Evolutionary conservation across 2,113 vertebrate genomes (phyloP), one percentile per base, ranked within the genome.

Genomic region (Jaculus jaculus): DNA sequence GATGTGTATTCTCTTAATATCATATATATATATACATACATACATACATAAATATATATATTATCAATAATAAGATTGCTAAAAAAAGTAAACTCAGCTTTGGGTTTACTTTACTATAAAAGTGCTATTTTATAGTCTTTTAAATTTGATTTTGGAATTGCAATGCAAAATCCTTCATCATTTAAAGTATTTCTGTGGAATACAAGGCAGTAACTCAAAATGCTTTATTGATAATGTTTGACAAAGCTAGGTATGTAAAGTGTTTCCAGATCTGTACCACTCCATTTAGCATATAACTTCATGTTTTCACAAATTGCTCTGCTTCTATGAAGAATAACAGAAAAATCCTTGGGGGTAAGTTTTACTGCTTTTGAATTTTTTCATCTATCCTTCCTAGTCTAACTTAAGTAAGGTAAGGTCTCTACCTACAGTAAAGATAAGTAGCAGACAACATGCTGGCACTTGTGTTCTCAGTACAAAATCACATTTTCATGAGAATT

Each of bases 221-320:
- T 96, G 94, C 91, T 95, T 96, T 96, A 95, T 88, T 96, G 79
- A 88, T 94, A 90, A 79, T 66, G 8, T 82, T 58, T 82, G 85
- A 79, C 60, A 84, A 91, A 95, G 18, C 42, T 54, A 93, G 73
- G 74, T 78, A 84, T 72, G 69, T 87, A 90, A 94, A 96, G 60
- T 92, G 77, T 54, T 95, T 89, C 72, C 75, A 60, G 95, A 95
- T 95, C 72, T 84, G 24, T 20, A 79, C 42, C 73, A 87, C 89
- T 93, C 78, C 83, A 23, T 75, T 95, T 87, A 95, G 73, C 73
- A 80, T 17, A 30, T 87, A 84, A 84, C 74, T 95, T 95, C 87
- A 65, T 89, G 84, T 93, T 94, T 78, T 94, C 69, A 90, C 18
- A 95, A 85, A 80, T 94, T 93, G n/a, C 75, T 94, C 89, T 88